Conservation (phyloP, 2,888 invertebrate species). For the Drosophila birchii region DNA sequence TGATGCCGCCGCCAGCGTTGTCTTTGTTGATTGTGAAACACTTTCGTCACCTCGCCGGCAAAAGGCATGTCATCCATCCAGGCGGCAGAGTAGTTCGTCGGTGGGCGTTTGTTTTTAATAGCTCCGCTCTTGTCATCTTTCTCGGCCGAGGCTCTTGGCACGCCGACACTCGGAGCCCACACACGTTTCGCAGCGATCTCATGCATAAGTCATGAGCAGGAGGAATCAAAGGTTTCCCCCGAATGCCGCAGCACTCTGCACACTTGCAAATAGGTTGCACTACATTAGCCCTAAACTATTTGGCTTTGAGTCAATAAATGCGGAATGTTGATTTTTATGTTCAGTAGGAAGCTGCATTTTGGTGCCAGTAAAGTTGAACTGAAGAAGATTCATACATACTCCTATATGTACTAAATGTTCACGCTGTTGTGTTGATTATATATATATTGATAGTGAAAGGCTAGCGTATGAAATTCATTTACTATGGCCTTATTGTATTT, state of each 20-base stretch:
- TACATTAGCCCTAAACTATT: background rate
- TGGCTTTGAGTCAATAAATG: constrained; percentile 1
- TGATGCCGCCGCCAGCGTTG: constrained; percentile 73
- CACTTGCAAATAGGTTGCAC: constrained; percentile 34
- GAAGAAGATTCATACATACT: too few species aligned
- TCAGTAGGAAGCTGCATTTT: background rate
- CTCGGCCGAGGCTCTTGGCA: constrained; percentile 13
- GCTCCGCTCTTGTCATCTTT: constrained; percentile 54
- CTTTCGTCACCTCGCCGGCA: constrained; percentile 75
- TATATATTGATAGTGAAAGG: too few species aligned
- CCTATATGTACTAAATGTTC: too few species aligned
- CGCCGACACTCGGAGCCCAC: constrained; percentile 43
- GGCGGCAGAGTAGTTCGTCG: constrained; percentile 49
- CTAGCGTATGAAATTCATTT: background rate
- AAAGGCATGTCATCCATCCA: constrained; percentile 69
- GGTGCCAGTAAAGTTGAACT: too few species aligned
- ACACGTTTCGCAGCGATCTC: constrained; percentile 49
- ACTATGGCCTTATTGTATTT: background rate
- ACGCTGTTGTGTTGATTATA: too few species aligned
- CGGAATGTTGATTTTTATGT: background rate
- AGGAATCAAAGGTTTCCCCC: constrained; percentile 35
- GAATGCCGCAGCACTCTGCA: constrained; percentile 14
- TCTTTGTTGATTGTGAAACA: constrained; percentile 77
- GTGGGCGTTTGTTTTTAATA: constrained; percentile 76
- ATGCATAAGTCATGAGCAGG: constrained; percentile 40